Conservation (phyloP, 1,140 invertebrate species). For the Ceratoteleas bidentatus region DNA sequence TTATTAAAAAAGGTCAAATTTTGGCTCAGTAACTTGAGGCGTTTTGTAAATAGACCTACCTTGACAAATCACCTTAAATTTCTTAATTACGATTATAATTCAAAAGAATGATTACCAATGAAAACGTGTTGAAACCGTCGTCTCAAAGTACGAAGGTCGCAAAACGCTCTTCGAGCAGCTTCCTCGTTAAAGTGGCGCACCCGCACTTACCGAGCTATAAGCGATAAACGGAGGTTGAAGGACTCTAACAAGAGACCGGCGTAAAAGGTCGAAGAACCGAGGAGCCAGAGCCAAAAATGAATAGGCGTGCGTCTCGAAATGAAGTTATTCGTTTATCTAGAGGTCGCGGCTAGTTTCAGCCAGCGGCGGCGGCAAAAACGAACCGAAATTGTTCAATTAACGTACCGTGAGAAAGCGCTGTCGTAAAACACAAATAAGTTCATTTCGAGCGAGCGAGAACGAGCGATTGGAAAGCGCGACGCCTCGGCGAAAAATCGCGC, state of each 20-base stretch:
- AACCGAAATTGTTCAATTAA: slow-evolving; percentile 58
- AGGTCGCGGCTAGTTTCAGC: slow-evolving; percentile 47
- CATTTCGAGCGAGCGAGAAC: slow-evolving; percentile 30
- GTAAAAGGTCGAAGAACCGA: slow-evolving; percentile 59
- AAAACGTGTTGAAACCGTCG: not conserved
- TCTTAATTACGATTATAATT: not conserved
- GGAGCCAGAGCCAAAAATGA: slow-evolving; percentile 26
- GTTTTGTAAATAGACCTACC: too few relatives aligned
- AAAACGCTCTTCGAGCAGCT: slow-evolving; percentile 13
- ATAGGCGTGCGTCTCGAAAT: slow-evolving; percentile 48
- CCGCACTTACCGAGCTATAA: slow-evolving; percentile 54
- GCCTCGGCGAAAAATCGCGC: slow-evolving; percentile 54
- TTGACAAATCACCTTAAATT: too few relatives aligned
- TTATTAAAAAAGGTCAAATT: too few relatives aligned
- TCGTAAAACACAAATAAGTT: slow-evolving; percentile 63
- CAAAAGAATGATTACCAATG: not conserved
- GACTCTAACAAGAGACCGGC: slow-evolving; percentile 53
- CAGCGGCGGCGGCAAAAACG: slow-evolving; percentile 42
- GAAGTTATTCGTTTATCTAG: slow-evolving; percentile 54
- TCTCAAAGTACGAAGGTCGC: not conserved
- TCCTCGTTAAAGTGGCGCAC: slow-evolving; percentile 69
- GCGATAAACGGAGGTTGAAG: slow-evolving; percentile 70
- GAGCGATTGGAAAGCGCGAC: slow-evolving; percentile 62
- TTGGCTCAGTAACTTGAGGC: too few relatives aligned
- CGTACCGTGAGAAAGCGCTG: slow-evolving; percentile 47